phyloP scores from a whole-genome alignment of 2,113 vertebrate species.

The Campylorhamphus procurvoides region DNA sequence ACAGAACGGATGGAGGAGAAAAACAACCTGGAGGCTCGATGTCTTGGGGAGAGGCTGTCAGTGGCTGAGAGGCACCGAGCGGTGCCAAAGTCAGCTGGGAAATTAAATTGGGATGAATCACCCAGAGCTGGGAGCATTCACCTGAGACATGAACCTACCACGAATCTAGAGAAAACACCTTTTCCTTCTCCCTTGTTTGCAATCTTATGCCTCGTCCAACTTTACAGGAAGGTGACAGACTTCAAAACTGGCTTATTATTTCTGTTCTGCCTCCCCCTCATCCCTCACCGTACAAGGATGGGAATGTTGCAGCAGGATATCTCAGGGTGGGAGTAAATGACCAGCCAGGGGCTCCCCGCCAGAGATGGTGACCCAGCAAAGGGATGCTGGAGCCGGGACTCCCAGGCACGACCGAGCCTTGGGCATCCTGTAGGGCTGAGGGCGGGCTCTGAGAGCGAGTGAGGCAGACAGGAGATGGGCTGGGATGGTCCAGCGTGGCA shows the following conservation, averaged over 20 bases:
- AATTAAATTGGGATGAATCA: slow-evolving; percentile 41
- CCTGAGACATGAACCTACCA: neutral
- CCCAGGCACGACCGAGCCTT: fast-evolving
- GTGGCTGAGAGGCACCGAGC: neutral
- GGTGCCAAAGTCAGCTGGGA: neutral
- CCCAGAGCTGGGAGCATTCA: neutral
- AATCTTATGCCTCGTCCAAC: neutral
- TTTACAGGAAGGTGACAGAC: neutral
- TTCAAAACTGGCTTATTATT: neutral
- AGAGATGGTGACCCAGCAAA: neutral
- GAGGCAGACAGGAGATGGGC: neutral
- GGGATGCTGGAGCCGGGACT: neutral
- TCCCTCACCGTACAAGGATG: neutral
- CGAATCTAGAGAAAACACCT: neutral
- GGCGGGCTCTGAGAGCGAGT: neutral
- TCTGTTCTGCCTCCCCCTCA: neutral
- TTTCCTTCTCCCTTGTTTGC: neutral
- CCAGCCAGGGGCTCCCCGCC: neutral
- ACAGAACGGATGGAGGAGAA: neutral
- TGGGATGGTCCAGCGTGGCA: neutral
- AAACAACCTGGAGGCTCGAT: neutral
- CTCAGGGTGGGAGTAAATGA: neutral
- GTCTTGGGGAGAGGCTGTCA: neutral
- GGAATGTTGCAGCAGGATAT: neutral
- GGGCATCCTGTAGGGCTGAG: neutral